Evolutionary conservation across 2,797 vertebrate genomes (phyloP).

Genomic region (Eleutherodactylus coqui): DNA sequence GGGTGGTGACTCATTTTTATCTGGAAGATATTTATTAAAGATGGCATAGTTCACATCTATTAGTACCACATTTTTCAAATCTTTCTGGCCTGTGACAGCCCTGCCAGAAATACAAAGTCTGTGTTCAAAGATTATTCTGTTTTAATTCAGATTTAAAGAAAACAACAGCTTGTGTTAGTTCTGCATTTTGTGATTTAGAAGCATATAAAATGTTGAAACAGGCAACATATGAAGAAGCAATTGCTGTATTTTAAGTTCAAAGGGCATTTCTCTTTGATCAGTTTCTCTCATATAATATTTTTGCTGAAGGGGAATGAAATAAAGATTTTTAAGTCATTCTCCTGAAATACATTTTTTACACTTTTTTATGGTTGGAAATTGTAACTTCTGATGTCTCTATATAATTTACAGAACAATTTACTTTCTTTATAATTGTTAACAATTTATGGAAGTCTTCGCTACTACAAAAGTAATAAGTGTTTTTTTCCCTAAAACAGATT

Average conservation of each 20-base stretch:
- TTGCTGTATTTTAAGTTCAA: conserved; percentile 49
- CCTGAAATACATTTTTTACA: conserved; percentile 34
- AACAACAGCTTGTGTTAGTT: conserved; percentile 46
- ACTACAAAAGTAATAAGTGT: not conserved
- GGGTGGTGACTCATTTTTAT: conserved; percentile 58
- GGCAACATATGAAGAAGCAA: conserved; percentile 42
- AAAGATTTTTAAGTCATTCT: conserved; percentile 29
- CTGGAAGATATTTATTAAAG: conserved; percentile 49
- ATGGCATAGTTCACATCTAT: conserved; percentile 50
- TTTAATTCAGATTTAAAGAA: conserved; percentile 50
- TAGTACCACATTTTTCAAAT: conserved; percentile 44
- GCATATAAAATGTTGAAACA: conserved; percentile 22
- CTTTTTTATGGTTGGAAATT: conserved; percentile 22
- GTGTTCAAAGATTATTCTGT: conserved; percentile 43
- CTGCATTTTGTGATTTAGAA: conserved; percentile 50
- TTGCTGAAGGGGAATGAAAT: conserved; percentile 43
- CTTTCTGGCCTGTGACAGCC: conserved; percentile 46
- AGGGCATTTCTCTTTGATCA: conserved; percentile 47
- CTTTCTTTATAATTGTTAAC: conserved; percentile 5
- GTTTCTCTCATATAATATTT: conserved; percentile 45
- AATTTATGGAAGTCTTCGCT: not conserved
- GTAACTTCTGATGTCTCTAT: conserved; percentile 4
- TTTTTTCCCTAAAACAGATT: not conserved
- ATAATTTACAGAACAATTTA: conserved; percentile 1
- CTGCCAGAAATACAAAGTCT: conserved; percentile 40